Base-by-base conservation (phyloP, 2,888 invertebrate species). In the Chydorus sphaericus region DNA sequence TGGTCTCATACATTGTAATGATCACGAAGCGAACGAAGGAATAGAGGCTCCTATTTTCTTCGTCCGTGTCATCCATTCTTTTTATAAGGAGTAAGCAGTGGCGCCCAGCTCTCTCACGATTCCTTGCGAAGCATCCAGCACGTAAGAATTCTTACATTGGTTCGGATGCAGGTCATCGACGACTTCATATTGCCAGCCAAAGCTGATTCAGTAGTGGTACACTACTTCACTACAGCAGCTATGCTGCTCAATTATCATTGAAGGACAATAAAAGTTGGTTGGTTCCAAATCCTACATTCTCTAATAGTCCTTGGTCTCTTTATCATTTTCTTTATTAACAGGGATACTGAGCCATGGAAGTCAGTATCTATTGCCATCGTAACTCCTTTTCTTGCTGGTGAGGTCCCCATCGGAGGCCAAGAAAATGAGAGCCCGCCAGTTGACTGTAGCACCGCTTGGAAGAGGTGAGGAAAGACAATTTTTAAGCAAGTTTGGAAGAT, bases 151-250 rank as follows among this genome's bases (percentile, higher is more conserved):
- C n/a, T n/a, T n/a, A n/a, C n/a, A n/a, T n/a, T n/a, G n/a, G n/a
- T n/a, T n/a, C n/a, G n/a, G n/a, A n/a, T n/a, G n/a, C n/a, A n/a
- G n/a, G n/a, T n/a, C n/a, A n/a, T n/a, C n/a, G n/a, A n/a, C n/a
- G n/a, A n/a, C n/a, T n/a, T n/a, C n/a, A n/a, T n/a, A n/a, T n/a
- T 99, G 66, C 98, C 98, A 1, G 97, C 98, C 28, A 97, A 97
- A 72, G 94, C 96, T 1, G 96, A 97, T 71, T 94, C 94, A 0
- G 96, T 96, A 55, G 97, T 97, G 16, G 94, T 97, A n/a, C n/a
- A 2, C 73, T 99, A 55, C 76, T 99, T 4, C 99, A 98, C 68
- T 81, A 98, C 1, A 94, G 96, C 72, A 97, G 98, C 3, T 99
- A 98, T 73, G 96, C 97, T 29, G 90, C 94, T 5, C 92, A 96